These are phyloP conservation scores for Toxotes lorentzi DNA, from an alignment of 2,797 vertebrate genomes.

Conservation along the genomic window DNA sequence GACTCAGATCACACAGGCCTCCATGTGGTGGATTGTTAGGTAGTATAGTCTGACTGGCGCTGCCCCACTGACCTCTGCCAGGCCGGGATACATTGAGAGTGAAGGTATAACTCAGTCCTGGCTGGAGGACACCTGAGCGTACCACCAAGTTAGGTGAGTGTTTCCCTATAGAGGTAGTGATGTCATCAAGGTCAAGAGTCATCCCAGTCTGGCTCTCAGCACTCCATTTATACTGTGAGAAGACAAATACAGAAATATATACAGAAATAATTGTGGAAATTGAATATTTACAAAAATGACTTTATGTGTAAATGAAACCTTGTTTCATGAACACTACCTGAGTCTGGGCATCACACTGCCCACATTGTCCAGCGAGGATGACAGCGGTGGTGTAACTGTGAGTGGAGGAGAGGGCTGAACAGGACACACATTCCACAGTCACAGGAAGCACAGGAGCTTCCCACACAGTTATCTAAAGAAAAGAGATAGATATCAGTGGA, in stretches of 20 bases:
- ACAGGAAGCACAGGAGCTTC: constrained; percentile 74
- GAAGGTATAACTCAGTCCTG: constrained; percentile 80
- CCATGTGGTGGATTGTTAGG: constrained; percentile 77
- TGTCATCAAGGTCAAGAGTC: constrained; percentile 72
- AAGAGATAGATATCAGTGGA: neutral
- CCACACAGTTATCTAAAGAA: constrained; percentile 78
- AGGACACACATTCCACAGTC: constrained; percentile 81
- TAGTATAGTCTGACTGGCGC: constrained; percentile 71
- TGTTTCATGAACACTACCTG: constrained; percentile 63
- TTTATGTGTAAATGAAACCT: neutral
- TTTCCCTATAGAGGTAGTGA: constrained; percentile 73
- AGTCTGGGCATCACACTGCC: constrained; percentile 69
- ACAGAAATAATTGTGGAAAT: neutral
- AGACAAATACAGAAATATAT: neutral
- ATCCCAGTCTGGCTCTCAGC: constrained; percentile 69
- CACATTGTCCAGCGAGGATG: constrained; percentile 80
- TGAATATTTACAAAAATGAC: neutral
- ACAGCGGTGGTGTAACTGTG: constrained; percentile 62
- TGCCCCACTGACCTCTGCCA: constrained; percentile 72
- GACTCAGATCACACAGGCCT: constrained; percentile 82
- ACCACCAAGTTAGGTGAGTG: constrained; percentile 76
- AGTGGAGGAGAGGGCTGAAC: constrained; percentile 60
- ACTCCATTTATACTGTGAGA: constrained; percentile 80
- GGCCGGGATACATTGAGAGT: constrained; percentile 77
- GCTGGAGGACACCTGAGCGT: constrained; percentile 72